Base-by-base conservation (phyloP, 2,113 vertebrate species). In the Sarotherodon lohbergeri region DNA sequence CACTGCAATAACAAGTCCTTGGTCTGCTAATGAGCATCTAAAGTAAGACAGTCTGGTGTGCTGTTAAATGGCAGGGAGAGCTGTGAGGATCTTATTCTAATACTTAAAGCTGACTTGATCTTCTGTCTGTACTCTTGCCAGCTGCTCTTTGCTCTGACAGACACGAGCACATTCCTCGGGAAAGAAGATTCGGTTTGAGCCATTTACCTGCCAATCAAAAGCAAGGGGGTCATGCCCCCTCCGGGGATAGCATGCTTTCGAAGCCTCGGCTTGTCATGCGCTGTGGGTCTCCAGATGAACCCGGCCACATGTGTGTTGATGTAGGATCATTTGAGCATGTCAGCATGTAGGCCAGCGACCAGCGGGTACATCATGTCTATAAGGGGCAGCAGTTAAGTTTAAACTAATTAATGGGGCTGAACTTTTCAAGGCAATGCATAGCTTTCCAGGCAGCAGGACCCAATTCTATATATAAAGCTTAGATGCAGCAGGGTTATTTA, bases 71-170 rank as follows among this genome's bases (percentile, higher is more conserved):
- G 93, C 91, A 61, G 84, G 5, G 50, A 84, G 92, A 95, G 93
- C 90, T 95, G 93, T 88, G 24, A 94, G 97, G 94, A 96, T 96
- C 95, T 96, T 96, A 90, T 97, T 96, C 96, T 96, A 96, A 96
- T 96, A 94, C 96, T 89, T 88, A 89, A 92, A 87, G 96, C 96
- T 86, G 95, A 95, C 90, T 91, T 94, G 96, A 97, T 96, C 97
- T 96, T 96, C 86, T 80, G 88, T 94, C 95, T 95, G 93, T 93
- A 39, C 52, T 93, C 90, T 95, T 93, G 96, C 96, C 96, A 96
- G 96, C 96, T 97, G 96, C 96, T 97, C 94, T 91, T 94, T 92
- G 96, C 96, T 96, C 95, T 94, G 96, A 95, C 96, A 94, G 97
- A 97, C 95, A 95, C 93, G 90, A 96, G 96, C 96, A 91, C 95